These are phyloP conservation scores for Bradysia coprophila DNA, from an alignment of 1,140 invertebrate species.

Conservation along the genomic window DNA sequence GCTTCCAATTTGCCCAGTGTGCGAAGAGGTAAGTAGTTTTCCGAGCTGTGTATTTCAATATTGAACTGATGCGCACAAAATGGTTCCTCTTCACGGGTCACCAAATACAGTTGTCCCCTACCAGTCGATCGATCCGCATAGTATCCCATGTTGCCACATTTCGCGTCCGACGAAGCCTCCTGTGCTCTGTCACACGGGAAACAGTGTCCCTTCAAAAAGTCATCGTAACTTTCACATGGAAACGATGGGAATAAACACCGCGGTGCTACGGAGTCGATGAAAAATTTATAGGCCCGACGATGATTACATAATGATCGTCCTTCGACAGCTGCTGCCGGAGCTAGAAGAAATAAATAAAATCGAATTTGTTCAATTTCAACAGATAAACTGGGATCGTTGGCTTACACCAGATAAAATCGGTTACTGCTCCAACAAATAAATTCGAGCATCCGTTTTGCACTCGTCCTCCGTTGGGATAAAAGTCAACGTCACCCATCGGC, in stretches of 20 bases:
- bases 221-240: constrained; percentile 68
- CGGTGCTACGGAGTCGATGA: constrained; percentile 80
- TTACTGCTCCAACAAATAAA: constrained; percentile 77
- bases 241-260: constrained; percentile 79
- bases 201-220: constrained; percentile 40
- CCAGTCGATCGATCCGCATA: constrained; percentile 68
- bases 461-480: constrained; percentile 78
- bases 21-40: constrained; percentile 41
- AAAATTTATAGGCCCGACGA: constrained; percentile 79
- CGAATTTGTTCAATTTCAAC: background rate
- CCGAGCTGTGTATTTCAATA: constrained; percentile 57
- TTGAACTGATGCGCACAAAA: constrained; percentile 86
- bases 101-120: constrained; percentile 62
- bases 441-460: constrained; percentile 75
- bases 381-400: constrained; percentile 5
- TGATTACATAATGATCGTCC: constrained; percentile 82
- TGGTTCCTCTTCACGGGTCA: constrained; percentile 79
- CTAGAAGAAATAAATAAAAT: constrained; percentile 19
- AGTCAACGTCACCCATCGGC: constrained; percentile 80
- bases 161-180: constrained; percentile 24
- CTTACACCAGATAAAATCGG: constrained; percentile 80
- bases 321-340: constrained; percentile 51
- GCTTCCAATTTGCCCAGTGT: constrained; percentile 58
- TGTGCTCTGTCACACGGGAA: constrained; percentile 30
- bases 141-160: constrained; percentile 86